Evolutionary conservation across 2,113 vertebrate genomes (phyloP), one percentile per base, ranked within the genome.

Genomic region (Sisor rabdophorus): DNA sequence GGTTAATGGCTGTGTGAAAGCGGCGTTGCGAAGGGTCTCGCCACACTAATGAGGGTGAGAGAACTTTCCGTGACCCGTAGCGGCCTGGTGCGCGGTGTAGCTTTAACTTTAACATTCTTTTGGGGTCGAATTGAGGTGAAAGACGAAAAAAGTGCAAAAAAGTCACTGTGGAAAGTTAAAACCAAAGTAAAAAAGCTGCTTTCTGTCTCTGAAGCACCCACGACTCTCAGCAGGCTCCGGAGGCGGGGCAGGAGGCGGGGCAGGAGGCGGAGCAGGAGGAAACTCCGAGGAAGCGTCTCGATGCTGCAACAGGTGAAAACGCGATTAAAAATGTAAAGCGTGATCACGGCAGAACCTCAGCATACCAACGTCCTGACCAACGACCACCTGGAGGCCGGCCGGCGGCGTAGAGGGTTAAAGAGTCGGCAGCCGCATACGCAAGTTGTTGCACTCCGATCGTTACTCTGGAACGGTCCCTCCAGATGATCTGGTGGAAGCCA

Each of bases 1-100:
- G 87, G 87, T 89, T 88, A 88, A 89, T 88, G 85, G 79, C 80
- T 83, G 86, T 85, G 84, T 86, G 86, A 84, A 86, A 84, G 47
- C 80, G 79, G 80, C 60, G 56, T 82, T 85, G 77, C 24, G 47
- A 78, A 84, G 24, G 85, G 83, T 75, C 72, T 84, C 70, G 11
- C 40, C 52, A 11, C 80, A 73, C 54, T 87, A 88, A 90, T 87
- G 83, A 87, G 80, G 60, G 82, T 22, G 75, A 83, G 73, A 79
- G 80, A 76, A 82, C 73, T 86, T 86, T 63, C 73, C 72, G 79
- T 58, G 79, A 80, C 78, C 52, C 32, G 15, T 9, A 40, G 12
- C 9, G n/a, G 19, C 30, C 22, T 36, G 48, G 65, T 47, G 16
- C 44, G 11, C 16, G n/a, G 47, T 0, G 22, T 4, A 24, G 44